These are phyloP conservation scores for Eudasyphora cyanicolor DNA, from an alignment of 2,888 invertebrate genomes.

Conservation along the genomic window DNA sequence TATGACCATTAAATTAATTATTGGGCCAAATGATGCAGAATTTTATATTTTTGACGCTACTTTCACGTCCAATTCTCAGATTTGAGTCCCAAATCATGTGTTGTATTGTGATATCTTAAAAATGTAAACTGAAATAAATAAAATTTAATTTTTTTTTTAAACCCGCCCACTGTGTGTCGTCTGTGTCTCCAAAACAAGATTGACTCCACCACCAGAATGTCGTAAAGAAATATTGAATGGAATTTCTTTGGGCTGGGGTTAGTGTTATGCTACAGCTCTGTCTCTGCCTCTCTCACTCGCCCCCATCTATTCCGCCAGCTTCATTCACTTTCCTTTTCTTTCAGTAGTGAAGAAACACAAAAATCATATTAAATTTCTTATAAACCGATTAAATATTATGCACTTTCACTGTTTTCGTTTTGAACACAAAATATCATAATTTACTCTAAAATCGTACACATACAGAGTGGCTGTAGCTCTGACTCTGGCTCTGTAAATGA, in stretches of 20 bases:
- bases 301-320: too few species aligned
- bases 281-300: slow-evolving; percentile 9
- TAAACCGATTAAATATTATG: slow-evolving; percentile 49
- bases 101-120: too few species aligned
- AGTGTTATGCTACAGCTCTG: too few species aligned
- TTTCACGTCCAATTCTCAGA: too few species aligned
- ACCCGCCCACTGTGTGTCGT: neutral
- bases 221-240: slow-evolving; percentile 21
- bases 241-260: neutral
- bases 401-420: slow-evolving; percentile 51
- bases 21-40: too few species aligned
- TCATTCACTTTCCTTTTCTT: slow-evolving; percentile 46
- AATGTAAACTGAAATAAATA: too few species aligned
- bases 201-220: neutral
- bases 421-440: slow-evolving; percentile 24
- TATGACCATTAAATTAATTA: too few species aligned
- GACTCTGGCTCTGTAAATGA: slow-evolving; percentile 1
- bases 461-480: neutral
- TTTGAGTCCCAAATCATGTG: too few species aligned
- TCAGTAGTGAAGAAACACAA: slow-evolving; percentile 2
- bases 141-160: too few species aligned
- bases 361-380: slow-evolving; percentile 47
- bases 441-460: neutral
- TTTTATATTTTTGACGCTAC: too few species aligned
- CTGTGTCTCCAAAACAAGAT: slow-evolving; percentile 28